phyloP scores from a whole-genome alignment of 2,888 invertebrate species.

The Drosophila engyochracea region DNA sequence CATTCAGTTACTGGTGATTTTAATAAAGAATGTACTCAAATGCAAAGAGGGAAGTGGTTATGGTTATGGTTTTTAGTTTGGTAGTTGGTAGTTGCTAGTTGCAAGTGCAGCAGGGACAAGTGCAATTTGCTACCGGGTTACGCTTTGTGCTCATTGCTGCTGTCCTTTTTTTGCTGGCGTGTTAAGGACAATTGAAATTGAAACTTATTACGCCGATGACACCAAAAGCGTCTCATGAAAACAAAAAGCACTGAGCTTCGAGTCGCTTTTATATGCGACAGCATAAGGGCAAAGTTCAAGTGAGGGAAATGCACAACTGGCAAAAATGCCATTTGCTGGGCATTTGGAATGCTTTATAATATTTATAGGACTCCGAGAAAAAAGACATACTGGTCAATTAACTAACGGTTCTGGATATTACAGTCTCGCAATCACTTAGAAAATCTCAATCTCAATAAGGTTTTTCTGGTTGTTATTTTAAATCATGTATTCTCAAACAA shows the following conservation, averaged over 20 bases:
- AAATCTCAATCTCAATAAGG: neutral
- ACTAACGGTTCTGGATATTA: slow-evolving; percentile 3
- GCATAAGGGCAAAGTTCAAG: slow-evolving; percentile 54
- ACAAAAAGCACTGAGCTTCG: slow-evolving; percentile 39
- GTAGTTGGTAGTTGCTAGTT: neutral
- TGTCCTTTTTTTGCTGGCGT: slow-evolving; percentile 39
- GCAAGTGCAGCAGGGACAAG: slow-evolving; percentile 42
- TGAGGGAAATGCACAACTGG: slow-evolving; percentile 40
- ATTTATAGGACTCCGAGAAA: slow-evolving; percentile 28
- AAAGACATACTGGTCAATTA: slow-evolving; percentile 22
- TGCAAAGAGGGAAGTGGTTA: slow-evolving; percentile 43
- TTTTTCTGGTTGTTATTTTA: no score
- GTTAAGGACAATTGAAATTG: slow-evolving; percentile 73
- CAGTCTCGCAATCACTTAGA: neutral
- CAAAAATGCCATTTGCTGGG: slow-evolving; percentile 63
- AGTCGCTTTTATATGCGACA: slow-evolving; percentile 15
- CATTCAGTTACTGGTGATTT: slow-evolving; percentile 31
- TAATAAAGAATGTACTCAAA: slow-evolving; percentile 58
- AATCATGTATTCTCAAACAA: neutral
- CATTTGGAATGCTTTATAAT: slow-evolving; percentile 27
- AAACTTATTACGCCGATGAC: slow-evolving; percentile 72
- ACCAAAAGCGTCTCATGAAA: slow-evolving; percentile 44
- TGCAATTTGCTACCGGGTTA: slow-evolving; percentile 35
- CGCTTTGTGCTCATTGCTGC: slow-evolving; percentile 10
- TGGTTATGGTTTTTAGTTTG: slow-evolving; percentile 38